Evolutionary conservation across 2,797 vertebrate species (phyloP), one percentile per base, ranked within the genome.

Genomic region (Characodon lateralis): DNA sequence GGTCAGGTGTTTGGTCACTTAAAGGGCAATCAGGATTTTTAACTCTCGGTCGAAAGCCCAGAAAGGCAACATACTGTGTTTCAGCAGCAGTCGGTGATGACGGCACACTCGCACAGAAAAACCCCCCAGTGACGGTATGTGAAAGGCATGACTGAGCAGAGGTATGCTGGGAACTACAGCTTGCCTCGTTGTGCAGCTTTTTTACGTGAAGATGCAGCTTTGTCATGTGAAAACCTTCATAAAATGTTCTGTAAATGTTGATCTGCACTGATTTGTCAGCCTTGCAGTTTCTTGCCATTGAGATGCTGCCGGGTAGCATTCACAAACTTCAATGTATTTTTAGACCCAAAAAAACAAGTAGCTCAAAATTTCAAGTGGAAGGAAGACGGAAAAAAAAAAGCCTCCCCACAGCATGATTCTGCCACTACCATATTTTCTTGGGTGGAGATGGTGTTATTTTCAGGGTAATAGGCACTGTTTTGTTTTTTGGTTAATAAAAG

Each of bases 111-210:
- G 2, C 14, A 75, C 26, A 51, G 50, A 70, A 56, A 74, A 59
- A 69, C 3, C 16, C 35, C 70, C 61, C 77, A 58, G 56, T 53
- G 6, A 16, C 56, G 13, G 76, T 55, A 28, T 53, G 77, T 74
- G 77, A 85, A 73, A 82, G 48, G 85, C 87, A 73, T 80, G 87
- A 73, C 82, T 79, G 82, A 59, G 76, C 85, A 79, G 79, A 88
- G 84, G 88, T 41, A 88, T 87, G 85, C 84, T 80, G 82, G 79
- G 86, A 90, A 89, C 72, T 55, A 55, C 35, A 4, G 26, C 12
- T 4, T 51, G 55, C 50, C 72, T 53, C 14, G 14, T 53, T 55
- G 74, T 43, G 31, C 59, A 2, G 16, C 6, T 28, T 53, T 26
- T 22, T 1, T 28, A 56, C 1, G 6, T 9, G 8, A 28, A 24